phyloP scores from a whole-genome alignment of 2,113 vertebrate genomes.

The Otis tarda region DNA sequence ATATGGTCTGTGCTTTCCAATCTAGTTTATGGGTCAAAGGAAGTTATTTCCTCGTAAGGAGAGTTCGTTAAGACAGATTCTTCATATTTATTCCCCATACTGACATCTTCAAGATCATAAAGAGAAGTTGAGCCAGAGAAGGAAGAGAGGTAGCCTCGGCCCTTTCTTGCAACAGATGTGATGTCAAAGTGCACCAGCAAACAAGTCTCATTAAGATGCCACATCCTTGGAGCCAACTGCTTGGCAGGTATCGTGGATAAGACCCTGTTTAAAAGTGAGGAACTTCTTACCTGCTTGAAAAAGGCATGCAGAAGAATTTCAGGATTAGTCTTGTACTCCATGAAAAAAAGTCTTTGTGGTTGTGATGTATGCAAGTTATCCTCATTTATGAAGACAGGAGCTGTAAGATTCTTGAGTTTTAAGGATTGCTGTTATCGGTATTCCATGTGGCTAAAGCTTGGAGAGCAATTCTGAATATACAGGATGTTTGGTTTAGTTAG shows the following conservation, averaged over 20 bases:
- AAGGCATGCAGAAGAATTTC: background rate
- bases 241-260: background rate
- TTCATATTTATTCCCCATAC: background rate
- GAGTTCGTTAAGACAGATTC: background rate
- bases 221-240: background rate
- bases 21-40: background rate
- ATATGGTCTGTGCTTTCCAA: background rate
- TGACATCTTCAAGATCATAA: background rate
- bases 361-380: background rate
- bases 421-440: background rate
- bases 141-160: background rate
- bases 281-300: background rate
- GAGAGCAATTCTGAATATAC: background rate
- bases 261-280: background rate
- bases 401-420: background rate
- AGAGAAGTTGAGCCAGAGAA: background rate
- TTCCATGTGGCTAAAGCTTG: background rate
- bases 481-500: background rate
- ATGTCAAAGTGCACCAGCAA: background rate
- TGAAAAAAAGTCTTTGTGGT: background rate
- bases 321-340: background rate
- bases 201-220: background rate
- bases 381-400: background rate
- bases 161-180: background rate
- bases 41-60: background rate